A percentile compares a stretch with the other conserved stretches of the same genome.
Conservation (phyloP, 1,140 invertebrate species). For the Lepidurus couesii region DNA sequence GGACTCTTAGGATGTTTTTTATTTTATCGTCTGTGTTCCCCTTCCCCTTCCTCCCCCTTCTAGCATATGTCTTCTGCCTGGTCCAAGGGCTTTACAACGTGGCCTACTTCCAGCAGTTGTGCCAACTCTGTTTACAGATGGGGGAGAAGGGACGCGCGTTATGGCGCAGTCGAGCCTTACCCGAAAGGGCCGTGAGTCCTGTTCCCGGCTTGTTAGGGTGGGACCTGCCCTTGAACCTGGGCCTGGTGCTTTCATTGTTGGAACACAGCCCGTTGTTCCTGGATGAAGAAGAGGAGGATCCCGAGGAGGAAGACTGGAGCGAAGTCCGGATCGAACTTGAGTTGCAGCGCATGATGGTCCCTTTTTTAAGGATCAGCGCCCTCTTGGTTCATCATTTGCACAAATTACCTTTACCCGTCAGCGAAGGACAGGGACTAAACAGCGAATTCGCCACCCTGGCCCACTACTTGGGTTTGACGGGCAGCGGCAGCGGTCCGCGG, state of each 20-base stretch:
- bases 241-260: slow-evolving; percentile 46
- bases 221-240: slow-evolving; percentile 39
- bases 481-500: background rate
- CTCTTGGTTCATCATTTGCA: slow-evolving; percentile 80
- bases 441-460: slow-evolving; percentile 65
- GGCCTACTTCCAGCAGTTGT: slow-evolving; percentile 77
- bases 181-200: slow-evolving; percentile 23
- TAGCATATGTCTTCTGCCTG: slow-evolving; percentile 74
- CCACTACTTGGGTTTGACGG: slow-evolving; percentile 58
- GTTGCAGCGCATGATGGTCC: slow-evolving; percentile 57
- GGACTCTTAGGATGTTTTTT: slow-evolving; percentile 24
- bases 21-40: slow-evolving; percentile 33
- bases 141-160: slow-evolving; percentile 48
- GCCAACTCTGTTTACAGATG: slow-evolving; percentile 60
- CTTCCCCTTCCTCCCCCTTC: slow-evolving; percentile 23
- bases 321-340: slow-evolving; percentile 52
- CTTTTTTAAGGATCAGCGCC: slow-evolving; percentile 75
- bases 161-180: slow-evolving; percentile 37
- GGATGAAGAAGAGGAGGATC: slow-evolving; percentile 37
- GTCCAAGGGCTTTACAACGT: slow-evolving; percentile 82
- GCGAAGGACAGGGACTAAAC: background rate
- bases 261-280: slow-evolving; percentile 43
- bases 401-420: slow-evolving; percentile 62
- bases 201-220: background rate
- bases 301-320: slow-evolving; percentile 43